Conservation (phyloP, 2,113 vertebrate genomes). For the Hyaena hyaena region DNA sequence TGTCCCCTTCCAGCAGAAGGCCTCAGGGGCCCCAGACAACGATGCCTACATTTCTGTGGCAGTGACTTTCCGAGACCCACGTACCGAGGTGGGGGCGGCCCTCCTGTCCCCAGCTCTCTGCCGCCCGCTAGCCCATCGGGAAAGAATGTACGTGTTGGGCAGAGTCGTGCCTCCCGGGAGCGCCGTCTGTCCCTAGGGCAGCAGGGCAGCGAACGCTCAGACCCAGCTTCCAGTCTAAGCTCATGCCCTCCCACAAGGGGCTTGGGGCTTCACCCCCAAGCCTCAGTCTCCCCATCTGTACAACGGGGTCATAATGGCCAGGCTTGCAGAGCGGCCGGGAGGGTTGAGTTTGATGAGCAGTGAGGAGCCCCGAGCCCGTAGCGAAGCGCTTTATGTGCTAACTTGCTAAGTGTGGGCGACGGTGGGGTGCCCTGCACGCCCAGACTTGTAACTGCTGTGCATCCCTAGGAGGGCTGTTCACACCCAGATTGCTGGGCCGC, state of each 20-base stretch:
- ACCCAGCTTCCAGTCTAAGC: background rate
- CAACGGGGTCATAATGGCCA: background rate
- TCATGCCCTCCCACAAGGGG: background rate
- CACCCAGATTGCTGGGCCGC: rapidly evolving
- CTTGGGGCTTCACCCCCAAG: background rate
- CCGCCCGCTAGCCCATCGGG: background rate
- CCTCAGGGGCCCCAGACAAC: background rate
- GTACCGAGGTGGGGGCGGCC: rapidly evolving
- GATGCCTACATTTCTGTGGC: background rate
- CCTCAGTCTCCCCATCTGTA: background rate
- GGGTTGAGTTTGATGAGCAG: background rate
- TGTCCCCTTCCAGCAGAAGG: background rate
- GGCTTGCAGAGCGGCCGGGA: background rate
- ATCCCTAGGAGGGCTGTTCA: background rate
- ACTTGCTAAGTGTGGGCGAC: background rate
- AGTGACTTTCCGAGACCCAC: background rate
- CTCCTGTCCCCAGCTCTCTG: background rate
- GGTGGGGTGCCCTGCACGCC: rapidly evolving
- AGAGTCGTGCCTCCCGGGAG: background rate
- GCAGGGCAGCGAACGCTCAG: background rate
- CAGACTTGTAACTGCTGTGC: rapidly evolving
- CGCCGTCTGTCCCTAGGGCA: background rate
- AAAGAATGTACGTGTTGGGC: rapidly evolving
- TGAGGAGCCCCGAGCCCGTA: background rate
- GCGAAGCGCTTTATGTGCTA: background rate